phyloP scores from a whole-genome alignment of 2,888 invertebrate species.

The Acrocera orbiculus region DNA sequence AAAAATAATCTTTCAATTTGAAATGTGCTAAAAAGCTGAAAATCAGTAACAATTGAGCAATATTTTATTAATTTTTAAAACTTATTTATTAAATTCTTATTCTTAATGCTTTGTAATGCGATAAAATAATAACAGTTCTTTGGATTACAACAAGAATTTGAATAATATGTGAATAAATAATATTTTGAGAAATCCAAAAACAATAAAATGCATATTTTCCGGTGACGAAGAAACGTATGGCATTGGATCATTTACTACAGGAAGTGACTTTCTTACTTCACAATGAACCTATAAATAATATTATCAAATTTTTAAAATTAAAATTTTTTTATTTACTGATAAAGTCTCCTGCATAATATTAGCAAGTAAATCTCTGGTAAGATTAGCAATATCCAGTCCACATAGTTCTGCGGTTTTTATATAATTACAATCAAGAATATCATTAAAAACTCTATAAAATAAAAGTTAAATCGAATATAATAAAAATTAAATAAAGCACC shows the following conservation, averaged over 20 bases:
- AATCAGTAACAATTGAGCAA: too few species aligned
- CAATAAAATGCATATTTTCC: too few species aligned
- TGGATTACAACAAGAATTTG: too few species aligned
- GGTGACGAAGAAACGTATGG: too few species aligned
- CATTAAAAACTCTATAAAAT: conserved; percentile 30
- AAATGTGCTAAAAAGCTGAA: too few species aligned
- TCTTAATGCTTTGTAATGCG: too few species aligned
- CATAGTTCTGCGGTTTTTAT: conserved; percentile 34
- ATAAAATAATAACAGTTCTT: too few species aligned
- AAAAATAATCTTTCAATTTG: too few species aligned
- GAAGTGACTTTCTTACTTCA: background rate
- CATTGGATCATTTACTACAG: background rate
- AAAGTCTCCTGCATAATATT: background rate
- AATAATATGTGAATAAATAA: too few species aligned
- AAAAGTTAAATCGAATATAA: conserved; percentile 6
- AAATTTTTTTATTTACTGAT: background rate
- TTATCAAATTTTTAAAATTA: background rate
- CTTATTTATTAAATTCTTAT: too few species aligned
- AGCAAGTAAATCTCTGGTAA: conserved; percentile 2
- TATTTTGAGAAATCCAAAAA: too few species aligned
- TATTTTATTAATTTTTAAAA: too few species aligned
- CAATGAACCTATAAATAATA: background rate
- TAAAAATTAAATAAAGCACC: conserved; percentile 17
- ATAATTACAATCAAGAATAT: conserved; percentile 35
- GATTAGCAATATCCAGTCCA: conserved; percentile 31